Evolutionary conservation across 2,888 invertebrate genomes (phyloP), one percentile per base, ranked within the genome.

Genomic region (Hypercompe scribonia): DNA sequence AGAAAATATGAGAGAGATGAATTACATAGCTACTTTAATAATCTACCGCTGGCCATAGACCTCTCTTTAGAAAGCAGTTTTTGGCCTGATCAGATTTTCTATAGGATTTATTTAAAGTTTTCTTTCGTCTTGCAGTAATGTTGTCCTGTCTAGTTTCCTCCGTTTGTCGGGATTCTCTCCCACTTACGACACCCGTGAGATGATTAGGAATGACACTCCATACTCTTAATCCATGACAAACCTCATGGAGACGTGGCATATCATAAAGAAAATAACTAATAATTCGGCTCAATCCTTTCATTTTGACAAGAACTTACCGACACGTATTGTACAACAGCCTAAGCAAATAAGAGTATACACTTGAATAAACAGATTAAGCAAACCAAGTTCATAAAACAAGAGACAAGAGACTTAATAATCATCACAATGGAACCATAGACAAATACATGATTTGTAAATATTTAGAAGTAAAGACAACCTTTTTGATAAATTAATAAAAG

Each of bases 351-450:
- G 5, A 11, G 3, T 28, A 54, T 31, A 58, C 68, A 69, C 31
- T 69, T 69, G 63, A 31, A 31, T 33, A 58, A 69, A 58, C 24
- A 63, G 42, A 34, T 46, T 39, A 39, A 39, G 8, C 69, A 42
- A 21, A 21, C 42, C 31, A 69, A 69, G 63, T 39, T 63, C 33
- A 36, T 31, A 42, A 42, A 61, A 46, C 18, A 28, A 63, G 42
- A 69, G n/a, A 69, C 69, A 69, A 69, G 42, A 31, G 24, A 5
- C 24, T 61, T 21, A 61, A 36, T 31, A 28, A 31, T 63, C 39
- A 46, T 21, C 24, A 46, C 69, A 69, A 39, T 61, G 31, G 21
- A n/a, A 50, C 42, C 39, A 33, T 31, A 28, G 21, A 42, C 21
- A 66, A 46, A 46, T 24, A 46, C 33, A 46, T 11, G 46, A 61